These are phyloP conservation scores for Etia nguti DNA, from an alignment of 2,113 vertebrate genomes.

Conservation along the genomic window DNA sequence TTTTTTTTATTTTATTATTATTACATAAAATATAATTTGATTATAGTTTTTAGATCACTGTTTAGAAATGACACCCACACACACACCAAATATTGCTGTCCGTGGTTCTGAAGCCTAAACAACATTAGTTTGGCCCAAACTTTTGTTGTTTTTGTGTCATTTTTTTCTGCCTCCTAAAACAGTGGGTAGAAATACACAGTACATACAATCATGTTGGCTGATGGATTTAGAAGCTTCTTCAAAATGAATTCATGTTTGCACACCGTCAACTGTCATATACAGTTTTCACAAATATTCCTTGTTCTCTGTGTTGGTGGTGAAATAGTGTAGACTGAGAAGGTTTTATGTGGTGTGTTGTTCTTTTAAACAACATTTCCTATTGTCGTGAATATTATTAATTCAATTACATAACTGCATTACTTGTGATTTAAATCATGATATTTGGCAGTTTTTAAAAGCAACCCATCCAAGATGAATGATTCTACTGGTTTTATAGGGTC, in stretches of 20 bases:
- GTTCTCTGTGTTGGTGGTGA: neutral
- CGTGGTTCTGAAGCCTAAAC: neutral
- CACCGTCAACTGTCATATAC: neutral
- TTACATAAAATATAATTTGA: neutral
- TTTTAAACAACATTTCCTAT: neutral
- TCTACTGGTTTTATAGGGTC: neutral
- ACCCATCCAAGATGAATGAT: neutral
- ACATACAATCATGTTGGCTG: neutral
- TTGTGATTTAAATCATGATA: fast-evolving
- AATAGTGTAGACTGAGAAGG: neutral
- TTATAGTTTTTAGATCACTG: neutral
- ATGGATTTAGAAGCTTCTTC: neutral
- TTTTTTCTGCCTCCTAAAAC: neutral
- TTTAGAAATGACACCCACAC: neutral
- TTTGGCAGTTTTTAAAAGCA: neutral
- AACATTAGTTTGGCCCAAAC: neutral
- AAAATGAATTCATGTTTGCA: fast-evolving
- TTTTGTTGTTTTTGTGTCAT: neutral
- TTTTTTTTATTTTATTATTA: neutral
- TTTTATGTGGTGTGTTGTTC: neutral
- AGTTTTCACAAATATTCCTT: neutral
- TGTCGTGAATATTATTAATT: neutral
- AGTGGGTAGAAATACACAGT: neutral
- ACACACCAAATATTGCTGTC: neutral
- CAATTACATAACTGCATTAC: fast-evolving